Conservation (phyloP, 2,113 vertebrate species). For the Shinisaurus crocodilurus region DNA sequence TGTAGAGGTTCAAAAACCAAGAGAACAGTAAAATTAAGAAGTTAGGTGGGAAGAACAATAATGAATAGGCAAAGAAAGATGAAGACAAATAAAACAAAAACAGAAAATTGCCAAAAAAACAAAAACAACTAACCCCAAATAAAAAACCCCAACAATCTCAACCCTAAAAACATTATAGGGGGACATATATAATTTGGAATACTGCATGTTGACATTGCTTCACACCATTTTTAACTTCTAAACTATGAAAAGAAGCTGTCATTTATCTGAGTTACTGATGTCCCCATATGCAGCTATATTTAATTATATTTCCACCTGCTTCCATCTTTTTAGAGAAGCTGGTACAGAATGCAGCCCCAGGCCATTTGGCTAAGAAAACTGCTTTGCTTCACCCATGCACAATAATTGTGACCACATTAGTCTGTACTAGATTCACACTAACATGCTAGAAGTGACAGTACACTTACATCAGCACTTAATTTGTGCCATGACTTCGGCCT, state of each 20-base stretch:
- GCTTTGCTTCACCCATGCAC: not conserved
- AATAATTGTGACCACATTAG: not conserved
- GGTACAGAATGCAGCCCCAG: too few relatives aligned
- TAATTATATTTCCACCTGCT: not conserved
- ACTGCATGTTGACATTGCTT: not conserved
- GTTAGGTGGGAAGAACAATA: not conserved
- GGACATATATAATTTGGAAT: not conserved
- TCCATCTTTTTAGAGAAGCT: not conserved
- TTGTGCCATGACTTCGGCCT: too few relatives aligned
- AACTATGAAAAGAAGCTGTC: conserved; percentile 2
- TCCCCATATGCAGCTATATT: not conserved
- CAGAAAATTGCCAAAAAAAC: conserved; percentile 24
- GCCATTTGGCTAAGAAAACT: not conserved
- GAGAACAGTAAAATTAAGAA: conserved; percentile 1
- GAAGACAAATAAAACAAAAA: not conserved
- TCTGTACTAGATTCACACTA: not conserved
- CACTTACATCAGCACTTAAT: not conserved
- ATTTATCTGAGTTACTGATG: conserved; percentile 15
- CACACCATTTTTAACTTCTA: not conserved
- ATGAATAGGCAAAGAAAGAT: not conserved
- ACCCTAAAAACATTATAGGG: conserved; percentile 13
- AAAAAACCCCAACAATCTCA: not conserved
- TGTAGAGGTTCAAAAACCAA: not conserved
- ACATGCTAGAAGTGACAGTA: not conserved
- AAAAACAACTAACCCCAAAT: conserved; percentile 27